Percentiles rank a stretch among this genome's conserved stretches.
phyloP scores from a whole-genome alignment of 1,140 invertebrate genomes.

The Hyposmocoma kahamanoa region DNA sequence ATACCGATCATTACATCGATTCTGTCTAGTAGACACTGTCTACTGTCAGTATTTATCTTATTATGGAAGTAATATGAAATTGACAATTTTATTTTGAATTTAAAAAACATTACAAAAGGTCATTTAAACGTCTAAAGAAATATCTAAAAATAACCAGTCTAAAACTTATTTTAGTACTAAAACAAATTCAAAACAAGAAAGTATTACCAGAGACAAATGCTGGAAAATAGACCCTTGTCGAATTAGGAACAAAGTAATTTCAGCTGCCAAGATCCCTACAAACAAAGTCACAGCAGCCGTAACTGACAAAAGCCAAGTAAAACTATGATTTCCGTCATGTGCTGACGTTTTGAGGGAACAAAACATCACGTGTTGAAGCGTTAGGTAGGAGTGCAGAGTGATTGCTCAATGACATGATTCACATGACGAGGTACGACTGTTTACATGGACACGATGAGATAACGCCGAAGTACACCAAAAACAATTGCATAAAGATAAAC shows the following conservation, averaged over 20 bases:
- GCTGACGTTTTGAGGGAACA: too few species aligned
- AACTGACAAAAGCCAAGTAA: not conserved
- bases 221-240: not conserved
- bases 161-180: too few species aligned
- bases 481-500: not conserved
- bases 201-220: not conserved
- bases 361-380: not conserved
- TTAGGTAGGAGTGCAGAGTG: not conserved
- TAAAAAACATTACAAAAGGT: too few species aligned
- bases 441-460: slow-evolving; percentile 1
- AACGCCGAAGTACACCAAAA: not conserved
- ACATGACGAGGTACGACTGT: not conserved
- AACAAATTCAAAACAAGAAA: not conserved
- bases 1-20: too few species aligned
- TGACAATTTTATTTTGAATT: too few species aligned
- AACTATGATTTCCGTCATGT: not conserved
- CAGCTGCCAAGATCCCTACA: not conserved
- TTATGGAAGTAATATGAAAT: too few species aligned
- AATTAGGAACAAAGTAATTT: not conserved
- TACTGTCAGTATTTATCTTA: too few species aligned
- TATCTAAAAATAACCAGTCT: too few species aligned
- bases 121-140: too few species aligned
- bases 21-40: too few species aligned
- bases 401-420: slow-evolving; percentile 3
- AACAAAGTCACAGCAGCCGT: not conserved